These are phyloP conservation scores for Dromiciops gliroides DNA, from an alignment of 2,113 vertebrate species.

Conservation along the genomic window DNA sequence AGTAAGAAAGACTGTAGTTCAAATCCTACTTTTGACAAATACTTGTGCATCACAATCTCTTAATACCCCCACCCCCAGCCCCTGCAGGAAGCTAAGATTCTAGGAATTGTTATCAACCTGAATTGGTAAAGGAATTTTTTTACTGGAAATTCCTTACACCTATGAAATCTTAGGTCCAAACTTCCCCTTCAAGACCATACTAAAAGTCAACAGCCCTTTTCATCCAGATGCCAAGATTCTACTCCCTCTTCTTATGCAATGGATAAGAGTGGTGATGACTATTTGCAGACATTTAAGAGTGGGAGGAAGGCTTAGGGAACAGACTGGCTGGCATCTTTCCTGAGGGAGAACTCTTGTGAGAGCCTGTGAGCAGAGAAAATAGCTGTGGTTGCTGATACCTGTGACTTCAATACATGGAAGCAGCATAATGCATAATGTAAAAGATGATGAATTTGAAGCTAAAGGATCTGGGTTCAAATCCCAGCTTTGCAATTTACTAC, in stretches of 20 bases:
- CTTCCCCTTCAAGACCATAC: not conserved
- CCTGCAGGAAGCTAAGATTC: too few relatives aligned
- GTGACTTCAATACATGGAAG: not conserved
- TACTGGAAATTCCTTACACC: too few relatives aligned
- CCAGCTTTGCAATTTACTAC: not conserved
- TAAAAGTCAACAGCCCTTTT: not conserved
- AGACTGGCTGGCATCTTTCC: not conserved
- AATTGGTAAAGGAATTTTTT: too few relatives aligned
- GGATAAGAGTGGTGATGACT: not conserved
- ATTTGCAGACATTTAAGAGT: not conserved
- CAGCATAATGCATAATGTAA: not conserved
- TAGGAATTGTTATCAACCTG: too few relatives aligned
- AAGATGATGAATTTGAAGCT: not conserved
- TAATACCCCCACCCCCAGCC: too few relatives aligned
- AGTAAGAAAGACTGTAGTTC: too few relatives aligned
- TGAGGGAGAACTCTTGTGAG: not conserved
- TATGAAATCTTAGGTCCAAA: not conserved
- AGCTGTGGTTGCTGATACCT: not conserved
- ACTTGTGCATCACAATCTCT: too few relatives aligned
- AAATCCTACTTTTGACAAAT: too few relatives aligned
- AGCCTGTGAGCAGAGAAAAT: not conserved
- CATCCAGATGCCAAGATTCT: not conserved
- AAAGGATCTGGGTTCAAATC: not conserved
- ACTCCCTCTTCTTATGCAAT: not conserved
- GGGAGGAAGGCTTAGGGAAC: not conserved